A percentile compares a stretch with the other conserved stretches of the same genome.
Conservation (phyloP, 1,140 invertebrate genomes). For the Apis cerana region DNA sequence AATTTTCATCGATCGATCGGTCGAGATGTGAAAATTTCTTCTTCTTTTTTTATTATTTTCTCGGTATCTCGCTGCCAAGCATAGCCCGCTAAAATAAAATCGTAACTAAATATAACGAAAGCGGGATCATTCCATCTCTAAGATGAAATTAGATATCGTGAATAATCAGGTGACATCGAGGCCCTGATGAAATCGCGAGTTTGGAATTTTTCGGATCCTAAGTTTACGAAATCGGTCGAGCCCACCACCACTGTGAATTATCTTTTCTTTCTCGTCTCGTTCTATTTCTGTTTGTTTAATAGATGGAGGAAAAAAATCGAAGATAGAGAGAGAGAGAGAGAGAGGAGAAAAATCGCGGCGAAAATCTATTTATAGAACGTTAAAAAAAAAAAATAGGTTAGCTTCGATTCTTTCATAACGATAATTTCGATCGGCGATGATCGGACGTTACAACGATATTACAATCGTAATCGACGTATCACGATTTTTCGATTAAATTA, state of each 20-base stretch:
- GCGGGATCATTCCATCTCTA: slow-evolving; percentile 18
- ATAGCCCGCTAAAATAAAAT: slow-evolving; percentile 27
- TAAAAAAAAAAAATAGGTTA: neutral
- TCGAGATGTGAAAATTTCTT: no score
- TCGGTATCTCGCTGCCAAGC: neutral
- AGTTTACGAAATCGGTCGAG: neutral
- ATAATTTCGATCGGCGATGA: neutral
- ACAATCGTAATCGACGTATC: no score
- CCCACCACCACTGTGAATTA: no score
- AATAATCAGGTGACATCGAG: slow-evolving; percentile 35
- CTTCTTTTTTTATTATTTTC: neutral
- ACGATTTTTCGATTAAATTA: no score
- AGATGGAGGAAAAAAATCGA: neutral
- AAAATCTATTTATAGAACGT: slow-evolving; percentile 20
- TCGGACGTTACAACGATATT: neutral
- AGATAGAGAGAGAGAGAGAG: neutral
- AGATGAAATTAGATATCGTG: slow-evolving; percentile 41
- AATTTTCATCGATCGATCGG: no score
- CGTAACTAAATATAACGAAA: slow-evolving; percentile 35
- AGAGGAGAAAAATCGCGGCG: neutral
- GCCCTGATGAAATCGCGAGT: neutral
- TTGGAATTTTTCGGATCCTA: neutral
- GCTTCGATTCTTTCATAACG: slow-evolving; percentile 2
- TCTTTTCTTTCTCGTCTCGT: no score
- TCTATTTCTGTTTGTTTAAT: slow-evolving; percentile 10